Conservation (phyloP, 35 echinoderm and acorn worm genomes). For the Strongylocentrotus purpuratus region DNA sequence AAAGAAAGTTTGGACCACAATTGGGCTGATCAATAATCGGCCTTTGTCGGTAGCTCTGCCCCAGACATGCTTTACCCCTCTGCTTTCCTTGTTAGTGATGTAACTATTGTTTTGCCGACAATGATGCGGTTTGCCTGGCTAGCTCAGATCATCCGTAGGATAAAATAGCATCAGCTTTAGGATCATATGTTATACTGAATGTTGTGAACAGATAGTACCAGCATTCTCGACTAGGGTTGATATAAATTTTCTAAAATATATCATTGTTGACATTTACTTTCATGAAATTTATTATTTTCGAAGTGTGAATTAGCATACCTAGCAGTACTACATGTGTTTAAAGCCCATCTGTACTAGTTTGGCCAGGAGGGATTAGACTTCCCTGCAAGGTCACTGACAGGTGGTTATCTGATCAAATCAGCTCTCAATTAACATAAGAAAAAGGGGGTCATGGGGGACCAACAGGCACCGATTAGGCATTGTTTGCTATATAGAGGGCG, state of each 20-base stretch:
- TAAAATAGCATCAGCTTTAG: neutral
- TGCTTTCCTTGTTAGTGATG: constrained; percentile 8
- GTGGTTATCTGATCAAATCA: too few species aligned
- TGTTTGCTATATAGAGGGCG: too few species aligned
- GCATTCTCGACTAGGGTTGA: too few species aligned
- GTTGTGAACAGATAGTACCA: too few species aligned
- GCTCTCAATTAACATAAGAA: too few species aligned
- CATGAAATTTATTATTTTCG: neutral
- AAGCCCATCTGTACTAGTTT: too few species aligned
- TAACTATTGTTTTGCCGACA: neutral
- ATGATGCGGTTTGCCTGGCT: neutral
- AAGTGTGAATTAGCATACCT: neutral
- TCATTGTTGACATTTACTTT: neutral
- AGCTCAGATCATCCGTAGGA: neutral
- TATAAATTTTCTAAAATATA: too few species aligned
- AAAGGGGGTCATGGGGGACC: too few species aligned
- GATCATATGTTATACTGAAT: too few species aligned
- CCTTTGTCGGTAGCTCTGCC: neutral
- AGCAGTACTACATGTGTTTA: neutral
- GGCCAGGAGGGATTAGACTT: too few species aligned
- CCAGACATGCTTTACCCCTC: neutral
- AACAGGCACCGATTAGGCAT: too few species aligned
- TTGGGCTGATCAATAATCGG: constrained; percentile 3
- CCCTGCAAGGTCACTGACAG: too few species aligned
- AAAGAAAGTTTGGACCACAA: neutral